A percentile compares a stretch with the other conserved stretches of the same genome.
Evolutionary conservation across 37 sponge, comb jelly and placozoan genomes (phyloP).

Genomic region (Dysidea cf. avara): DNA sequence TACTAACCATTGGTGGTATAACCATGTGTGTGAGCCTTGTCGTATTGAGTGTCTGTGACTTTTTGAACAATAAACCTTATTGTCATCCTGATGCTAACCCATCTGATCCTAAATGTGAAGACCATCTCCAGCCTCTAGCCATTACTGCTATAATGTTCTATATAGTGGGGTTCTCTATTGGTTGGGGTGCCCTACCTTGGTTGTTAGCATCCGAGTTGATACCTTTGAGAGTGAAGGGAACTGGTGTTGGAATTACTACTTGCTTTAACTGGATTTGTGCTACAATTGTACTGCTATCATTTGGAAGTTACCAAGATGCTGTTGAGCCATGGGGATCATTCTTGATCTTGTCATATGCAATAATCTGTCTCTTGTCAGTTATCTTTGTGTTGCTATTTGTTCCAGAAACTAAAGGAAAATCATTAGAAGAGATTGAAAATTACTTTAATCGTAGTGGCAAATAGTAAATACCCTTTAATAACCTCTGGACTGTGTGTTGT

Average conservation of each 20-base stretch:
- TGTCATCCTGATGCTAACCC: too few species aligned
- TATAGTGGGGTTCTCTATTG: conserved; percentile 74
- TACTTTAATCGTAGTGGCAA: too few species aligned
- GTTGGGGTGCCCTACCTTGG: conserved; percentile 88
- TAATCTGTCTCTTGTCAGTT: conserved; percentile 42
- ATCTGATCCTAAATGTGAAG: too few species aligned
- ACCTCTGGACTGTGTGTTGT: too few species aligned
- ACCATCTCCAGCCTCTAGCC: too few species aligned
- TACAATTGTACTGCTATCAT: conserved; percentile 46
- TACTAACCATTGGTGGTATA: conserved; percentile 42
- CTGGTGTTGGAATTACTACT: conserved; percentile 57
- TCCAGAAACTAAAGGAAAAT: too few species aligned
- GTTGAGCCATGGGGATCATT: conserved; percentile 30
- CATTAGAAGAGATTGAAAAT: conserved; percentile 87
- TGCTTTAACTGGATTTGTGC: conserved; percentile 69
- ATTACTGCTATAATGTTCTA: conserved; percentile 51
- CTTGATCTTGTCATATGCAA: conserved; percentile 66
- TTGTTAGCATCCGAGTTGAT: conserved; percentile 75
- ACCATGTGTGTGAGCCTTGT: conserved; percentile 40
- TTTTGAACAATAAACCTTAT: neutral
- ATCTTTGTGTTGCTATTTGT: conserved; percentile 75
- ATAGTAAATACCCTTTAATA: too few species aligned
- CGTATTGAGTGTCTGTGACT: conserved; percentile 39
- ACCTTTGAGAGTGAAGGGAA: conserved; percentile 56
- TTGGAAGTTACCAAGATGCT: conserved; percentile 1